Conservation (phyloP, 2,888 invertebrate species). For the Cantharis lateralis region DNA sequence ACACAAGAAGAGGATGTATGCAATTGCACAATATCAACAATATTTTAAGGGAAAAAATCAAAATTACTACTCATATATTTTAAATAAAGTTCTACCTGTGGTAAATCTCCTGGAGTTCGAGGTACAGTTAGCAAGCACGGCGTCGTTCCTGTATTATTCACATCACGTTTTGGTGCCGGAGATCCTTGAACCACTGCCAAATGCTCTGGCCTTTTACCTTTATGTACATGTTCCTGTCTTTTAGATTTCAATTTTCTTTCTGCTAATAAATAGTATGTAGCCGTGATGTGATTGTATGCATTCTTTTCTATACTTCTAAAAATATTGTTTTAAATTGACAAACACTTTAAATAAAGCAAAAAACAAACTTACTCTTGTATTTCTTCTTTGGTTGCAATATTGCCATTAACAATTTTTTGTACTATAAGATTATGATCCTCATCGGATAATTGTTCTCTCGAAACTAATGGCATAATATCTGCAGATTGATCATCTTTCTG, state of each 20-base stretch:
- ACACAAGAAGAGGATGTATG: neutral
- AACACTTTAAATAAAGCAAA: constrained; percentile 11
- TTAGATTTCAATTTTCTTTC: constrained; percentile 86
- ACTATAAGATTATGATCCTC: constrained; percentile 91
- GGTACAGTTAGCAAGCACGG: constrained; percentile 64
- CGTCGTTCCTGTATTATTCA: constrained; percentile 39
- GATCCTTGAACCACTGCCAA: constrained; percentile 51
- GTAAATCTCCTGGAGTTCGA: constrained; percentile 70
- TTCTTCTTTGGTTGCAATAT: constrained; percentile 92
- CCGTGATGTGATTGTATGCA: constrained; percentile 97
- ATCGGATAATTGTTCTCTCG: constrained; percentile 86
- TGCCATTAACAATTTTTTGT: constrained; percentile 95
- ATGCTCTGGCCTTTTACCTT: constrained; percentile 53
- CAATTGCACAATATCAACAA: neutral
- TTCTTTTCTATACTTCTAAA: constrained; percentile 87
- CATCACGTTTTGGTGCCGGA: constrained; percentile 45
- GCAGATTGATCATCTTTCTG: constrained; percentile 59
- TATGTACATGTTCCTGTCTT: constrained; percentile 66
- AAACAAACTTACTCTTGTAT: constrained; percentile 75
- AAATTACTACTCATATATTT: neutral
- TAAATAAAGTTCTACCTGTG: constrained; percentile 58
- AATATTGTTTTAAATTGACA: constrained; percentile 29
- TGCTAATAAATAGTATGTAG: constrained; percentile 95
- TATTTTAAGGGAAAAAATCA: neutral
- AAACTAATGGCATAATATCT: constrained; percentile 79